Evolutionary conservation across 2,113 vertebrate species (phyloP), one percentile per base, ranked within the genome.

Genomic region (Abramis brama): DNA sequence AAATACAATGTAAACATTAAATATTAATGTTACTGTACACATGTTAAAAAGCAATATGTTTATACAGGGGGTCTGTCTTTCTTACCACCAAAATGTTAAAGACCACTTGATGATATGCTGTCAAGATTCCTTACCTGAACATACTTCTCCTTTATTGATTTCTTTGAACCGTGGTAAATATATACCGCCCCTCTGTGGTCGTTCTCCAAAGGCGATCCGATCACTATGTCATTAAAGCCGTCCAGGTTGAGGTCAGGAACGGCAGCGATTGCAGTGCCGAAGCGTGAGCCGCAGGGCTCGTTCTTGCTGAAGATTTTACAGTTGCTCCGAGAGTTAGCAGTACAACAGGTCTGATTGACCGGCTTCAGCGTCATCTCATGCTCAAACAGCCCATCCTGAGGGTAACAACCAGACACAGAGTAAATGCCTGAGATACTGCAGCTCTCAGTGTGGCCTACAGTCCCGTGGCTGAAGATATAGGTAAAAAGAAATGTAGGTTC

Each of bases 101-200:
- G 25, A 45, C 23, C 13, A 27, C 25, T 50, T 82, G 80, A 50
- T 66, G 19, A 27, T 68, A 1, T 30, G 6, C 27, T 30, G 17
- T 17, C 3, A 43, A 73, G 33, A 17, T 27, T 55, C 10, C 79
- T 89, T 86, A 96, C 98, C 96, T 99, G 98, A 0, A 97, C 96
- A 71, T 95, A 96, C 59, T 95, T 94, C 88, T 96, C 91, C 87
- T 93, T 96, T 81, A 99, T 94, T 0, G 93, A 94, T 68, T 87
- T 95, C 73, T 94, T 92, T 2, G 1, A 90, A 23, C 98, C 98
- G 0, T 99, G 97, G 86, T 98, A 99, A 89, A 99, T 93, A 90
- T 99, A 99, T 30, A 97, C 98, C 1, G 97, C 97, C 36, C 98
- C 98, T 0, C 94, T 91, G 71, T 99, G 98, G 89, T 99, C 97